Conservation (phyloP, 2,888 invertebrate species). For the Drosophila paramelanica region DNA sequence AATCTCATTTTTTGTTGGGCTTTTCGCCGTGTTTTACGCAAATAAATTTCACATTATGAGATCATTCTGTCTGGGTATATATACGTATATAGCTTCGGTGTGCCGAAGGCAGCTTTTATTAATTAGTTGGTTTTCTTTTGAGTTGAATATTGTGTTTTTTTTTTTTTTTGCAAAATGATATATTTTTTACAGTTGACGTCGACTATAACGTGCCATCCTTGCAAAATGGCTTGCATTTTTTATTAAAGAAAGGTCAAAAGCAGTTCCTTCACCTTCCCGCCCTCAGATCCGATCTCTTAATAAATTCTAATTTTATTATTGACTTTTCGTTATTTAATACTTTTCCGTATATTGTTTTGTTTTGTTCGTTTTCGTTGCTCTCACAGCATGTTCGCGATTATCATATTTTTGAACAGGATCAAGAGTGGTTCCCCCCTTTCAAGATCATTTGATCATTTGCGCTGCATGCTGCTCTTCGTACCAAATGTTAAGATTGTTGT, state of each 20-base stretch:
- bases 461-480: constrained; percentile 24
- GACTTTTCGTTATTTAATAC: constrained; percentile 2
- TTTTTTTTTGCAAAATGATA: constrained; percentile 44
- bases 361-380: constrained; percentile 18
- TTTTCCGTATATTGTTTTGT: constrained; percentile 3
- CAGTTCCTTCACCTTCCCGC: constrained; percentile 20
- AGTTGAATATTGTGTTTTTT: constrained; percentile 29
- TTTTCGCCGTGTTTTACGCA: no score
- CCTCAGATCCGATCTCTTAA: constrained; percentile 25
- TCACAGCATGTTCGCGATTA: constrained; percentile 28
- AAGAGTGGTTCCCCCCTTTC: neutral
- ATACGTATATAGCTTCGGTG: constrained; percentile 8
- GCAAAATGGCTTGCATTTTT: constrained; percentile 90
- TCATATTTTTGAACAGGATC: constrained; percentile 6
- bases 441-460: constrained; percentile 8
- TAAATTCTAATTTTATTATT: constrained; percentile 13
- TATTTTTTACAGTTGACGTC: constrained; percentile 88
- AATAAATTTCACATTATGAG: no score
- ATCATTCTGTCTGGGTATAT: neutral
- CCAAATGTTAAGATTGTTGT: constrained; percentile 18
- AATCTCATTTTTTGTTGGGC: no score
- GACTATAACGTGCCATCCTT: constrained; percentile 90
- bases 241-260: constrained; percentile 85
- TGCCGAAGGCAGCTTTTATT: constrained; percentile 21
- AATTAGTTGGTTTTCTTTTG: constrained; percentile 37